A percentile compares a stretch with the other conserved stretches of the same genome.
Evolutionary conservation across 92 coral and sea anemone genomes (phyloP).

Genomic region (Metridium senile): DNA sequence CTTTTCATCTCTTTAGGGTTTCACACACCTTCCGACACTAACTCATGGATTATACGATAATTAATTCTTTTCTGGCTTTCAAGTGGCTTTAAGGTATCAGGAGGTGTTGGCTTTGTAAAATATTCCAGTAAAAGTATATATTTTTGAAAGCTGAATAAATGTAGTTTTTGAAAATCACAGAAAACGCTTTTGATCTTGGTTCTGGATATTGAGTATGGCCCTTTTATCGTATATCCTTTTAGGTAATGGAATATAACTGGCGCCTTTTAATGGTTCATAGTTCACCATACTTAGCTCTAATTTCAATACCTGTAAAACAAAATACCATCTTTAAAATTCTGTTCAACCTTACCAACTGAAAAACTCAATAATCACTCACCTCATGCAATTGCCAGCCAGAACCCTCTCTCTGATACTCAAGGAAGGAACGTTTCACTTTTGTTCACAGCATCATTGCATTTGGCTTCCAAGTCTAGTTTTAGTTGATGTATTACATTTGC

Average conservation of each 20-base stretch:
- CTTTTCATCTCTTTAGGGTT: too few species aligned
- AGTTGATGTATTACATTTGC: constrained; percentile 11
- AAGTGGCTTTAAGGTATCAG: too few species aligned
- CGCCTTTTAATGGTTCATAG: constrained; percentile 47
- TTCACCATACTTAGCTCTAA: constrained; percentile 29
- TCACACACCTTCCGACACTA: too few species aligned
- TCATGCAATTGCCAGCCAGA: constrained; percentile 25
- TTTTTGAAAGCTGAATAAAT: too few species aligned
- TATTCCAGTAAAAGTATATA: too few species aligned
- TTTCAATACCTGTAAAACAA: constrained; percentile 23
- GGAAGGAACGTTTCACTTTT: constrained; percentile 6
- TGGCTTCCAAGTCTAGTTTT: constrained; percentile 14
- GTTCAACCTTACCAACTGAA: neutral
- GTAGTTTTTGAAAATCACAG: too few species aligned
- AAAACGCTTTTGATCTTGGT: constrained; percentile 41
- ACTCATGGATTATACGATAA: too few species aligned
- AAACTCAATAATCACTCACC: neutral
- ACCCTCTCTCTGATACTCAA: constrained; percentile 32
- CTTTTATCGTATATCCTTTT: constrained; percentile 38
- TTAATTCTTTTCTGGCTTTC: too few species aligned
- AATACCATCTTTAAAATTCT: neutral
- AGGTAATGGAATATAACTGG: constrained; percentile 40
- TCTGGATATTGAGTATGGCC: constrained; percentile 54
- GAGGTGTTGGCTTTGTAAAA: too few species aligned
- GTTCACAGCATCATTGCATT: constrained; percentile 1